Conservation (phyloP, 2,888 invertebrate genomes). For the Synergus gifuensis region DNA sequence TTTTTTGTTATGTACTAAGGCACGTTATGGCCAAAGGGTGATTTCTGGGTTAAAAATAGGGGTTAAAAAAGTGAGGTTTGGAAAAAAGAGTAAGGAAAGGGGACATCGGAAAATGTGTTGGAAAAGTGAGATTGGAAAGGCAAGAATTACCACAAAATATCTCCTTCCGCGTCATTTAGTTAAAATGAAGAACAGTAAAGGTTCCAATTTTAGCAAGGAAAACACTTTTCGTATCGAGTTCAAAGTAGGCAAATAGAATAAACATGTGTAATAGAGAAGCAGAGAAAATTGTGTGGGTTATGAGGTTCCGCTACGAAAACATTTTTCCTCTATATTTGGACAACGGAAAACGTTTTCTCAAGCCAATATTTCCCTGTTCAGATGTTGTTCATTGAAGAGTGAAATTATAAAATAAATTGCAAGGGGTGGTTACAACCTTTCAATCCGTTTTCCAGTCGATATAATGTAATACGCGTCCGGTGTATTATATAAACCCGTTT, state of each 20-base stretch:
- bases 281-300: background rate
- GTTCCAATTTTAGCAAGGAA: too few species aligned
- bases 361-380: constrained; percentile 33
- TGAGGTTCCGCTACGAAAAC: background rate
- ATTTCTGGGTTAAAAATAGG: background rate
- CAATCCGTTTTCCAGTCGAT: constrained; percentile 40
- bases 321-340: constrained; percentile 30
- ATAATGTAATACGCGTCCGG: constrained; percentile 27
- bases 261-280: constrained; percentile 16
- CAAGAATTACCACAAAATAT: background rate
- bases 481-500: background rate
- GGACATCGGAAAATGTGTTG: too few species aligned
- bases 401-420: constrained; percentile 39
- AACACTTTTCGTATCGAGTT: background rate
- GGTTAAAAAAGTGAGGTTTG: too few species aligned
- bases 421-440: constrained; percentile 36
- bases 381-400: constrained; percentile 27
- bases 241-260: constrained; percentile 7
- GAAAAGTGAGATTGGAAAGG: background rate
- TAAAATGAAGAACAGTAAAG: background rate
- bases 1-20: constrained; percentile 8
- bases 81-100: too few species aligned
- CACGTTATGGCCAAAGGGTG: background rate
- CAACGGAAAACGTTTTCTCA: constrained; percentile 26
- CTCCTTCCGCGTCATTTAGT: background rate